Conservation (phyloP, 2,888 invertebrate genomes). For the Chaitophorus viminalis region DNA sequence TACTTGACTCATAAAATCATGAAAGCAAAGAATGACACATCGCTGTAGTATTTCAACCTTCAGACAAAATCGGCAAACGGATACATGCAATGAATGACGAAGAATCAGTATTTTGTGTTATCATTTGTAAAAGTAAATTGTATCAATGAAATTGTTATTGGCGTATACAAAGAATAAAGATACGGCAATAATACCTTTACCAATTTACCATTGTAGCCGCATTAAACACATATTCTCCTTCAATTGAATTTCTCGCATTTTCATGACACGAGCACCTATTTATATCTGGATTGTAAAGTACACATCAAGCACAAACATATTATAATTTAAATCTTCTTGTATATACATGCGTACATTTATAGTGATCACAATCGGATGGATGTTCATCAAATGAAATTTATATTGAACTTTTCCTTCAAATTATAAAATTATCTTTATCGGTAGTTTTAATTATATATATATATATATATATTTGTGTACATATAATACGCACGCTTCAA, state of each 20-base stretch:
- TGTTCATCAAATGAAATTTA: too few relatives aligned
- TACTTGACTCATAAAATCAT: not conserved
- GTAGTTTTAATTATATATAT: too few relatives aligned
- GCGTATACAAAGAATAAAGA: not conserved
- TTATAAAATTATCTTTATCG: too few relatives aligned
- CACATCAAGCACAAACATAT: too few relatives aligned
- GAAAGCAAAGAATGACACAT: not conserved
- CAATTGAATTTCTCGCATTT: not conserved
- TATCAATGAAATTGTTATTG: slow-evolving; percentile 12
- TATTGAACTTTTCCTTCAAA: too few relatives aligned
- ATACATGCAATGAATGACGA: not conserved
- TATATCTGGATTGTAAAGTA: not conserved
- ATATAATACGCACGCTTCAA: too few relatives aligned
- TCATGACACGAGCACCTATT: not conserved
- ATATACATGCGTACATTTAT: too few relatives aligned
- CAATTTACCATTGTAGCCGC: not conserved
- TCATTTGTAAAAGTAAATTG: slow-evolving; percentile 1
- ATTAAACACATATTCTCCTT: not conserved
- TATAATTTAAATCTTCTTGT: too few relatives aligned
- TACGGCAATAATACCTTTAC: not conserved
- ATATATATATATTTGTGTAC: too few relatives aligned
- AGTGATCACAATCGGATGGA: too few relatives aligned
- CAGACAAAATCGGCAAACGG: not conserved
- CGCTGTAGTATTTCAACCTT: not conserved
- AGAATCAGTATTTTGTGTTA: slow-evolving; percentile 33